phyloP scores from a whole-genome alignment of 1,140 invertebrate genomes.

The Manduca sexta region DNA sequence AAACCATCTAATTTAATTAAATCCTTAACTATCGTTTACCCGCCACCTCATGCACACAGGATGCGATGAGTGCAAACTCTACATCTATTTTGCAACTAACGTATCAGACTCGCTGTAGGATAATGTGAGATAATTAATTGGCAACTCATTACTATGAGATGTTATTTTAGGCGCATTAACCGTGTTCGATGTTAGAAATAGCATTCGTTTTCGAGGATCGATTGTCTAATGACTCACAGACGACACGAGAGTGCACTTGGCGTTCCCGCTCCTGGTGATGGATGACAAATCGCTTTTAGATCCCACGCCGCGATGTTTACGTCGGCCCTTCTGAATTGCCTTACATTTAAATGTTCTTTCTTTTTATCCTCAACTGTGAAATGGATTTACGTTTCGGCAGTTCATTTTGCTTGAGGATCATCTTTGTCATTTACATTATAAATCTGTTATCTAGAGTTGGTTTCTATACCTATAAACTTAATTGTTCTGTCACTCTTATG shows the following conservation, averaged over 20 bases:
- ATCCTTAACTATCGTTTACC: too few relatives aligned
- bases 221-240: conserved; percentile 64
- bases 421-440: too few relatives aligned
- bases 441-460: too few relatives aligned
- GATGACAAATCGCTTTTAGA: conserved; percentile 58
- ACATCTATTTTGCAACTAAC: too few relatives aligned
- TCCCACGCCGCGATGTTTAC: conserved; percentile 41
- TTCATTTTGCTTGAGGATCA: not conserved
- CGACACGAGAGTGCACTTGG: conserved; percentile 62
- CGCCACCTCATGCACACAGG: too few relatives aligned
- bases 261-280: conserved; percentile 38
- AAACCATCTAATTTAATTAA: too few relatives aligned
- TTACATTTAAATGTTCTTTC: conserved; percentile 24
- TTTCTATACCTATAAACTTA: too few relatives aligned
- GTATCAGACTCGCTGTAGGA: not conserved
- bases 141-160: not conserved
- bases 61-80: too few relatives aligned
- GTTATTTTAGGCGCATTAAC: conserved; percentile 15
- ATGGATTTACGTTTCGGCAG: conserved; percentile 6
- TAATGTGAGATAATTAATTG: not conserved
- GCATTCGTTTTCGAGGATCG: conserved; percentile 31
- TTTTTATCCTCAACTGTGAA: conserved; percentile 8
- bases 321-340: conserved; percentile 28
- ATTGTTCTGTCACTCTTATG: too few relatives aligned
- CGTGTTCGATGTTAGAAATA: conserved; percentile 14